Evolutionary conservation across 2,113 vertebrate genomes (phyloP).

Genomic region (Rostratula benghalensis): DNA sequence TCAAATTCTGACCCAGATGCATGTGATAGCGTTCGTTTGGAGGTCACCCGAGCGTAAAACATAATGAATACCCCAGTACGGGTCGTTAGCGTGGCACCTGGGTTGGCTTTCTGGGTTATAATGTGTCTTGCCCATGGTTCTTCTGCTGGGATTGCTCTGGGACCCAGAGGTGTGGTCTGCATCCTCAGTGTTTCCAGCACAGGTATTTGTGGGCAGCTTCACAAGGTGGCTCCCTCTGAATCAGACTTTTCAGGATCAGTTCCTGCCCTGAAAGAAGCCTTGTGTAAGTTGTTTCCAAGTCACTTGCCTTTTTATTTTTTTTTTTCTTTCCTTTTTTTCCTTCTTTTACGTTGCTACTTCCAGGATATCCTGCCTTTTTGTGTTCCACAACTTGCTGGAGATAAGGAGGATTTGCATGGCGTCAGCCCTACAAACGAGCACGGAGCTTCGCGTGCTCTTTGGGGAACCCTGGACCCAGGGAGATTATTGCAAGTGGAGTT

Average conservation of each 20-base stretch:
- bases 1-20: constrained; percentile 58
- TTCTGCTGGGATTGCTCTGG: neutral
- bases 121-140: neutral
- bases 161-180: neutral
- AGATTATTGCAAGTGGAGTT: constrained; percentile 22
- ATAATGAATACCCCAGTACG: neutral
- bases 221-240: neutral
- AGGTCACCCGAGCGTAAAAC: neutral
- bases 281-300: neutral
- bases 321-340: no score
- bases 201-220: neutral
- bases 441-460: neutral
- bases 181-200: neutral
- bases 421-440: neutral
- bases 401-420: constrained; percentile 28
- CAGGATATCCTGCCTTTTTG: constrained; percentile 64
- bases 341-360: neutral
- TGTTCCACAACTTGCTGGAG: neutral
- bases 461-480: neutral
- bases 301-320: neutral
- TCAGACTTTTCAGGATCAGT: neutral
- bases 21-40: constrained; percentile 1
- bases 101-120: neutral
- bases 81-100: neutral
- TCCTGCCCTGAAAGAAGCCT: neutral